Conservation (phyloP, 92 coral and sea anemone genomes). For the Diadumene lineata region DNA sequence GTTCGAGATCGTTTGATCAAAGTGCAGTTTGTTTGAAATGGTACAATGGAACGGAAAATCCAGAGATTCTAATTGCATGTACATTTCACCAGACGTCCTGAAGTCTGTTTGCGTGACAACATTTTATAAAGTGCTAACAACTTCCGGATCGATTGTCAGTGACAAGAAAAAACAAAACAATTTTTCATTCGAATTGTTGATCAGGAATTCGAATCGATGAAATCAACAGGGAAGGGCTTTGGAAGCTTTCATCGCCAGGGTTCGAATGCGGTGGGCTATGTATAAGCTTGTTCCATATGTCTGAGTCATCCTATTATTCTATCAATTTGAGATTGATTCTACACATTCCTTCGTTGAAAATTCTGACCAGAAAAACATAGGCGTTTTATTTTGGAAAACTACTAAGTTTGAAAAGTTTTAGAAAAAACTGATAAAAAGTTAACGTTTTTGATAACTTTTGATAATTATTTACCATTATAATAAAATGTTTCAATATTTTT, state of each 20-base stretch:
- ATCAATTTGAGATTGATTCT: not conserved
- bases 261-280: not conserved
- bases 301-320: not conserved
- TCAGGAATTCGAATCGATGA: not conserved
- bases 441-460: too few species aligned
- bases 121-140: conserved; percentile 12
- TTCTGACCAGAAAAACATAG: too few species aligned
- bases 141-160: conserved; percentile 11
- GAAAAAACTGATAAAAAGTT: too few species aligned
- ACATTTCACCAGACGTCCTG: not conserved
- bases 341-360: not conserved
- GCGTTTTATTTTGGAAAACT: too few species aligned
- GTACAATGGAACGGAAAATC: conserved; percentile 10
- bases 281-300: not conserved
- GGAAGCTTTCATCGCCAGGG: conserved; percentile 10
- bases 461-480: too few species aligned
- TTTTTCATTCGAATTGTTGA: not conserved
- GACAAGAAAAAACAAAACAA: not conserved
- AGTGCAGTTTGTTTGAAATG: not conserved
- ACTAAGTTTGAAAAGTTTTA: too few species aligned
- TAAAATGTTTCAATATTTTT: too few species aligned
- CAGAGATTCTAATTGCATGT: not conserved
- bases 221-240: not conserved
- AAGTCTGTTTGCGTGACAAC: conserved; percentile 16
- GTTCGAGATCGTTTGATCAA: conserved; percentile 8